Evolutionary conservation across 2,797 vertebrate genomes (phyloP).

Genomic region (Sphenopsis melanotis): DNA sequence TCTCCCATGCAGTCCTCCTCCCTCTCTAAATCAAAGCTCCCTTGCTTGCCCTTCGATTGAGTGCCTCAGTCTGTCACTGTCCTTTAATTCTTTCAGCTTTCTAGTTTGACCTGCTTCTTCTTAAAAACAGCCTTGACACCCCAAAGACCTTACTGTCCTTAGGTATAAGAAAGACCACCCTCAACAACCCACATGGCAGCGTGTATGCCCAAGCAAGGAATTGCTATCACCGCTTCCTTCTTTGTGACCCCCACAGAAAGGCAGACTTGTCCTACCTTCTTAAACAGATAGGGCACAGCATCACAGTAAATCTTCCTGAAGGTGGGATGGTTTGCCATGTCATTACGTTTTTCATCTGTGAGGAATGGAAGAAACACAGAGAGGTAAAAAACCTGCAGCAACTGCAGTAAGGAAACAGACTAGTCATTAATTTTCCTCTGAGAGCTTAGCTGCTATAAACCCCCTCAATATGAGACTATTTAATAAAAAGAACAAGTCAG

Average conservation of each 20-base stretch:
- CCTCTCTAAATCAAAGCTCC: background rate
- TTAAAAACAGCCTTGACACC: background rate
- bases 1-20: background rate
- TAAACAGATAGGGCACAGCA: constrained; percentile 81
- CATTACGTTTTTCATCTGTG: constrained; percentile 70
- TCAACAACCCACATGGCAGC: background rate
- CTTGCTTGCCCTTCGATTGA: background rate
- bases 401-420: background rate
- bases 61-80: background rate
- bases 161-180: background rate
- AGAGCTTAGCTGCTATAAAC: background rate
- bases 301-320: constrained; percentile 82
- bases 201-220: background rate
- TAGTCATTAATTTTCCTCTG: background rate
- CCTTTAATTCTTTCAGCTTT: background rate
- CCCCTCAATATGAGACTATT: background rate
- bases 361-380: background rate
- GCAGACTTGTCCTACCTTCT: constrained; percentile 78
- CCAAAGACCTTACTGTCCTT: background rate
- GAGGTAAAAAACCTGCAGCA: background rate
- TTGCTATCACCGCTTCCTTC: background rate
- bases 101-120: background rate
- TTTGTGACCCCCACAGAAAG: background rate
- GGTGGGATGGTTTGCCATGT: constrained; percentile 74
- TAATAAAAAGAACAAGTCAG: background rate